phyloP scores from a whole-genome alignment of 2,888 invertebrate species.

The Anorthoa munda region DNA sequence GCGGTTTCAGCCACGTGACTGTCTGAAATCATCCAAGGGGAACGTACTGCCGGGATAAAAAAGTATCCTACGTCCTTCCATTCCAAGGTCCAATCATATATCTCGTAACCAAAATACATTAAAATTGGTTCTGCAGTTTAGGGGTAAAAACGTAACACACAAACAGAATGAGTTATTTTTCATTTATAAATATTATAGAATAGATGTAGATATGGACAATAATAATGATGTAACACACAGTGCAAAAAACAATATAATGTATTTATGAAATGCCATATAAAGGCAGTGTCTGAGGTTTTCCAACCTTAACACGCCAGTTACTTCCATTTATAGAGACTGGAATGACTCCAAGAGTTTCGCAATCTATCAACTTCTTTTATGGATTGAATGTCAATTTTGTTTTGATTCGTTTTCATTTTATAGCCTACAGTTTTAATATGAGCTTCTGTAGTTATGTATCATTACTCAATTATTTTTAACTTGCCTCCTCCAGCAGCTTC shows the following conservation, averaged over 20 bases:
- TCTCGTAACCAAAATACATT: too few species aligned
- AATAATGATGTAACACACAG: slow-evolving; percentile 15
- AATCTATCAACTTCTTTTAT: slow-evolving; percentile 47
- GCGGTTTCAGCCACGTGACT: too few species aligned
- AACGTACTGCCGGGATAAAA: too few species aligned
- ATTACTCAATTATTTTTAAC: too few species aligned
- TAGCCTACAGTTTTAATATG: not conserved
- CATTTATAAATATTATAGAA: too few species aligned
- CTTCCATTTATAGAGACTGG: slow-evolving; percentile 34
- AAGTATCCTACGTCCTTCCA: too few species aligned
- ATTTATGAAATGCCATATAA: slow-evolving; percentile 19
- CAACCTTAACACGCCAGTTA: slow-evolving; percentile 18
- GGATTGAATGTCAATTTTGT: slow-evolving; percentile 43
- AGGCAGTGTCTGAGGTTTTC: slow-evolving; percentile 24
- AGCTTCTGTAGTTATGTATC: not conserved
- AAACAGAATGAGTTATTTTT: too few species aligned
- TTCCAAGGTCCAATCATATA: too few species aligned
- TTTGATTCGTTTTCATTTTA: slow-evolving; percentile 31
- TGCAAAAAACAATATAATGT: slow-evolving; percentile 19
- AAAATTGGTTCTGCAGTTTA: too few species aligned
- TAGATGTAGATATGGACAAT: not conserved
- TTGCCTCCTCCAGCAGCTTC: too few species aligned
- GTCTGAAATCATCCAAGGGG: too few species aligned
- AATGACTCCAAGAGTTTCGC: slow-evolving; percentile 38
- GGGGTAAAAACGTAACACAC: too few species aligned